A percentile compares a stretch with the other conserved stretches of the same genome.
Conservation (phyloP, 2,888 invertebrate species). For the Eurytoma adleriae region DNA sequence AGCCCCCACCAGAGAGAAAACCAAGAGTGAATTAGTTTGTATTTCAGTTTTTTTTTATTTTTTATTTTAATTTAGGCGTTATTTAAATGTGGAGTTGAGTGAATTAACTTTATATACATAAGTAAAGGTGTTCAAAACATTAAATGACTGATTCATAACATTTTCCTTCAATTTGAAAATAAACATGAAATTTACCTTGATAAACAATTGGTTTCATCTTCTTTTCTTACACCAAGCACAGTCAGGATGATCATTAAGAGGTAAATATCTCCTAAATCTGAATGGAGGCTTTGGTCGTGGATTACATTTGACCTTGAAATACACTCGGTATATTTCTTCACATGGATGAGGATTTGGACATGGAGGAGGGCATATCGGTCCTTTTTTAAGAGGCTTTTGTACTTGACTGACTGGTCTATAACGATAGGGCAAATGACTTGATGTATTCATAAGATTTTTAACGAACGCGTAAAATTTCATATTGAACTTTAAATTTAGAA, state of each 20-base stretch:
- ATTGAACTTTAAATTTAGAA: background rate
- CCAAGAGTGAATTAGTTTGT: constrained; percentile 77
- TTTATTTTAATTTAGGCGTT: constrained; percentile 8
- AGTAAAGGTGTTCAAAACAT: background rate
- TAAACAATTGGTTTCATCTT: constrained; percentile 17
- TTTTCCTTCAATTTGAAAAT: background rate
- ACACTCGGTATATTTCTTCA: background rate
- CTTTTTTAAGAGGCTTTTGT: background rate
- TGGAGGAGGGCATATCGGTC: background rate
- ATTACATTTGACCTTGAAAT: constrained; percentile 25
- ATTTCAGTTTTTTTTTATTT: background rate
- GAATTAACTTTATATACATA: background rate
- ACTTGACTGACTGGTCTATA: too few species aligned
- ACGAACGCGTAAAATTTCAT: constrained; percentile 32
- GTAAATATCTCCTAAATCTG: constrained; percentile 14
- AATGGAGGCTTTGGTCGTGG: background rate
- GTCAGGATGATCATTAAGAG: constrained; percentile 38
- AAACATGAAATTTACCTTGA: constrained; percentile 32
- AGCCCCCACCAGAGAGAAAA: constrained; percentile 93
- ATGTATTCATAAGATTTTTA: constrained; percentile 25
- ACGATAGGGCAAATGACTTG: background rate
- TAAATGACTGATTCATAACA: background rate
- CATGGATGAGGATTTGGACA: constrained; percentile 15
- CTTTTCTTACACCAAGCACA: constrained; percentile 43
- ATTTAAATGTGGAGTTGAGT: constrained; percentile 28